phyloP scores from a whole-genome alignment of 2,888 invertebrate genomes.

The Malacosoma neustria region DNA sequence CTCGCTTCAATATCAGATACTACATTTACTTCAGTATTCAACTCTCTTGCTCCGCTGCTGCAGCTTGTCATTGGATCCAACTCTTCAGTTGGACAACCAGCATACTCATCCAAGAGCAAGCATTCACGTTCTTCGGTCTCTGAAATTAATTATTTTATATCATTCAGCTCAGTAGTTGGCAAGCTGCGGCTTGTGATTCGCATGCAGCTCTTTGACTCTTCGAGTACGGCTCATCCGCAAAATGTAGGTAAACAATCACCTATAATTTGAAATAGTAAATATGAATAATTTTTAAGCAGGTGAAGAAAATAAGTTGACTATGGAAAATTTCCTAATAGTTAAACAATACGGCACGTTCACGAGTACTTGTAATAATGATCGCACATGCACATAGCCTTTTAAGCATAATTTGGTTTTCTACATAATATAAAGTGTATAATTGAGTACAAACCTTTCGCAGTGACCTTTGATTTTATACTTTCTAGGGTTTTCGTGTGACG shows the following conservation, averaged over 20 bases:
- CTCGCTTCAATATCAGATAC: constrained; percentile 64
- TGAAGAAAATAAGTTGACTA: no score
- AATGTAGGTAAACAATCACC: no score
- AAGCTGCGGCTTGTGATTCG: not conserved
- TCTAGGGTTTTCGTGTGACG: constrained; percentile 66
- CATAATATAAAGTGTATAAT: not conserved
- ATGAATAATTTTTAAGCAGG: no score
- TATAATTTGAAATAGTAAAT: no score
- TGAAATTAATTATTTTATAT: constrained; percentile 16
- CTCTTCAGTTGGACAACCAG: constrained; percentile 51
- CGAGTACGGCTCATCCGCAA: no score
- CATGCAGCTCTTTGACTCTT: no score
- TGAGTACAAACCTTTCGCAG: constrained; percentile 39
- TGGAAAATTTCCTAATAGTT: no score
- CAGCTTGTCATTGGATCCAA: constrained; percentile 42
- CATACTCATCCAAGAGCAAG: constrained; percentile 73
- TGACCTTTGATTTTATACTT: constrained; percentile 64
- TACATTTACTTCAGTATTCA: constrained; percentile 42
- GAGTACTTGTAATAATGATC: no score
- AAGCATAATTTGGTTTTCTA: no score
- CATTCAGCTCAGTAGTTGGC: no score
- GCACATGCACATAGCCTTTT: no score
- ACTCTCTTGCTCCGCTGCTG: constrained; percentile 33
- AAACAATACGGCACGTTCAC: no score
- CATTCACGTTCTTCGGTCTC: constrained; percentile 75